phyloP scores from a whole-genome alignment of 1,140 invertebrate genomes.

The Vanessa atalanta region DNA sequence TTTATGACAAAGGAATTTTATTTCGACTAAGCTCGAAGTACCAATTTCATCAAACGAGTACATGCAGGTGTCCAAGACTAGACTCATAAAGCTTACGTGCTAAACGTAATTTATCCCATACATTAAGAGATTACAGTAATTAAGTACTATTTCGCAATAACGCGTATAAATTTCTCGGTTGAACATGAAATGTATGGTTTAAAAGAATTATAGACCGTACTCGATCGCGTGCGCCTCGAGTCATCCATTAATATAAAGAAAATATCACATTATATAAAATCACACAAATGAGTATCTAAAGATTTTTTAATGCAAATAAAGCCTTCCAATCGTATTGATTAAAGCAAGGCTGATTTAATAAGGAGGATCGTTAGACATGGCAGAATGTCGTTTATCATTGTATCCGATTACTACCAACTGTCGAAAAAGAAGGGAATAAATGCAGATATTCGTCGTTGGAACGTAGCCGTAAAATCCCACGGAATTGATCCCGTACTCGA shows the following conservation, averaged over 20 bases:
- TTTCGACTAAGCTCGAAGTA: slow-evolving; percentile 12
- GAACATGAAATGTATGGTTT: slow-evolving; percentile 40
- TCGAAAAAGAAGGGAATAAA: slow-evolving; percentile 32
- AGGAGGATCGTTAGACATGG: slow-evolving; percentile 26
- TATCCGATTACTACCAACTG: slow-evolving; percentile 24
- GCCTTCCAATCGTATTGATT: slow-evolving; percentile 3
- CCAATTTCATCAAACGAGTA: slow-evolving; percentile 30
- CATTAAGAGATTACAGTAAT: slow-evolving; percentile 52
- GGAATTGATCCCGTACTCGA: slow-evolving; percentile 36
- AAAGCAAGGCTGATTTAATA: slow-evolving; percentile 7
- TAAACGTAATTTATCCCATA: slow-evolving; percentile 48
- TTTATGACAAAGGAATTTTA: not conserved
- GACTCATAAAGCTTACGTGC: slow-evolving; percentile 42
- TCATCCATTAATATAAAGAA: slow-evolving; percentile 33
- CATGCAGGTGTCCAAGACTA: slow-evolving; percentile 38
- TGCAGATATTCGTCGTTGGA: slow-evolving; percentile 32
- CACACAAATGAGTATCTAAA: not conserved
- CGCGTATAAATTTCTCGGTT: slow-evolving; percentile 42
- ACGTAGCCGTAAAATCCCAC: slow-evolving; percentile 36
- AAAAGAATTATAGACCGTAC: slow-evolving; percentile 39
- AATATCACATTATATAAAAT: not conserved
- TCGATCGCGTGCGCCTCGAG: slow-evolving; percentile 26
- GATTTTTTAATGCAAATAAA: slow-evolving; percentile 12
- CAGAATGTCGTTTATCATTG: slow-evolving; percentile 29
- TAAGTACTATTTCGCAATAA: slow-evolving; percentile 41